These are phyloP conservation scores for Drosophila mayri DNA, from an alignment of 1,140 invertebrate species.

Conservation along the genomic window DNA sequence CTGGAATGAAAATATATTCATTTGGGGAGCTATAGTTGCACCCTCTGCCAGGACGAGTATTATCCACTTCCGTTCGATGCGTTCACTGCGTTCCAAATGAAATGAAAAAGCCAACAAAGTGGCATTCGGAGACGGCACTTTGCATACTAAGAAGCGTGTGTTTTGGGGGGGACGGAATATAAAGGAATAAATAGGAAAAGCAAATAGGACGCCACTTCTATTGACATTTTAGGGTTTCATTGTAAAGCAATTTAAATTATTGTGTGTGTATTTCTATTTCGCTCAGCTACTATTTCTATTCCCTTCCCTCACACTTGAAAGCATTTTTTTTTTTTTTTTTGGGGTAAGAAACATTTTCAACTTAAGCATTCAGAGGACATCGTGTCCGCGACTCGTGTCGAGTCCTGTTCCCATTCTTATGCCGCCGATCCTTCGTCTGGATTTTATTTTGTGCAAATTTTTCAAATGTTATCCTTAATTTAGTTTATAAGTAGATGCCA, in stretches of 20 bases:
- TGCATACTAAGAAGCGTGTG: conserved; percentile 68
- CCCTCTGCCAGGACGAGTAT: conserved; percentile 10
- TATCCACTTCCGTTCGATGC: conserved; percentile 70
- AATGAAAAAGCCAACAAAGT: conserved; percentile 61
- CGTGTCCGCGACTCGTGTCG: conserved; percentile 72
- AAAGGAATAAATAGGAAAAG: conserved; percentile 69
- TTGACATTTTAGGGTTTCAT: conserved; percentile 83
- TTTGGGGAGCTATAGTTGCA: neutral
- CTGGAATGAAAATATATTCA: neutral
- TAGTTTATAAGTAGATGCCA: conserved; percentile 82
- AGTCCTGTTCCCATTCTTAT: conserved; percentile 40
- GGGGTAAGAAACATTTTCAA: conserved; percentile 58
- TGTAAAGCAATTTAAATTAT: conserved; percentile 84
- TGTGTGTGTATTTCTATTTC: conserved; percentile 74
- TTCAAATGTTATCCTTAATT: conserved; percentile 84
- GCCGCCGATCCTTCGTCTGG: conserved; percentile 42
- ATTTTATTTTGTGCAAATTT: conserved; percentile 84
- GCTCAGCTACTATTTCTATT: conserved; percentile 46
- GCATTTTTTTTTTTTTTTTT: conserved; percentile 12
- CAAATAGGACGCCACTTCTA: conserved; percentile 72
- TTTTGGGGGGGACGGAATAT: neutral
- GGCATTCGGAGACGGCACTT: conserved; percentile 59
- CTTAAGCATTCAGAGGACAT: conserved; percentile 78
- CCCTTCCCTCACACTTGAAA: neutral
- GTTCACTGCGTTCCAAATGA: conserved; percentile 33